Evolutionary conservation across 2,888 invertebrate genomes (phyloP).

Genomic region (Azorinus chamasolen): DNA sequence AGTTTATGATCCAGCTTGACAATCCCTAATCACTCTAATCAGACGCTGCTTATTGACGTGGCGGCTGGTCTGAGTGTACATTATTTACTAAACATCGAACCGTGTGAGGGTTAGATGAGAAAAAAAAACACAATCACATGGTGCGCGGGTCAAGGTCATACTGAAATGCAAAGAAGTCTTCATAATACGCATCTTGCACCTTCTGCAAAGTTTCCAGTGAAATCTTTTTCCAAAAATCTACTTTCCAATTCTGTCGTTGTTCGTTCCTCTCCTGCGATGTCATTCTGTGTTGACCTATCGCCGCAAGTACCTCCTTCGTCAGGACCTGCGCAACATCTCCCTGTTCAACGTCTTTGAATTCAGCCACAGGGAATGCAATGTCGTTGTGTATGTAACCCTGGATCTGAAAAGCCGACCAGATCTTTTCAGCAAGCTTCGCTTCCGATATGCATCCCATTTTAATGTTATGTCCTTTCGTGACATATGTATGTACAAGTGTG

Average conservation of each 20-base stretch:
- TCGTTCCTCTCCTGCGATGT: constrained; percentile 18
- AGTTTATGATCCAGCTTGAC: too few relatives aligned
- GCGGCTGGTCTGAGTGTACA: too few relatives aligned
- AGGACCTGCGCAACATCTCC: constrained; percentile 20
- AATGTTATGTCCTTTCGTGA: constrained; percentile 47
- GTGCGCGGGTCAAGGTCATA: constrained; percentile 41
- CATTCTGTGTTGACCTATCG: constrained; percentile 9
- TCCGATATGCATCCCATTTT: constrained; percentile 45
- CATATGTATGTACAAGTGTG: constrained; percentile 47
- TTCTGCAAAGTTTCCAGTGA: constrained; percentile 16
- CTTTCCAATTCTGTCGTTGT: constrained; percentile 51
- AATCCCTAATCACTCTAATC: too few relatives aligned
- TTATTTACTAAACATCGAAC: too few relatives aligned
- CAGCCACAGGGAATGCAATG: constrained; percentile 28
- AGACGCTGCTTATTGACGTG: too few relatives aligned
- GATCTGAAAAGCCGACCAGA: constrained; percentile 54
- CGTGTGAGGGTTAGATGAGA: too few relatives aligned
- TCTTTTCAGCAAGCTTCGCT: constrained; percentile 26
- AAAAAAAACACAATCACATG: too few relatives aligned
- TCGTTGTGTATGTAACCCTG: constrained; percentile 56
- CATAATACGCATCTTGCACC: constrained; percentile 47
- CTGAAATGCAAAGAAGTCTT: constrained; percentile 45
- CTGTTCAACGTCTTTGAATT: constrained; percentile 16
- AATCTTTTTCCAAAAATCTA: constrained; percentile 43
- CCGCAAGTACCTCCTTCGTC: constrained; percentile 26